Conservation (phyloP, 1,140 invertebrate species). For the Heliconius hewitsoni region DNA sequence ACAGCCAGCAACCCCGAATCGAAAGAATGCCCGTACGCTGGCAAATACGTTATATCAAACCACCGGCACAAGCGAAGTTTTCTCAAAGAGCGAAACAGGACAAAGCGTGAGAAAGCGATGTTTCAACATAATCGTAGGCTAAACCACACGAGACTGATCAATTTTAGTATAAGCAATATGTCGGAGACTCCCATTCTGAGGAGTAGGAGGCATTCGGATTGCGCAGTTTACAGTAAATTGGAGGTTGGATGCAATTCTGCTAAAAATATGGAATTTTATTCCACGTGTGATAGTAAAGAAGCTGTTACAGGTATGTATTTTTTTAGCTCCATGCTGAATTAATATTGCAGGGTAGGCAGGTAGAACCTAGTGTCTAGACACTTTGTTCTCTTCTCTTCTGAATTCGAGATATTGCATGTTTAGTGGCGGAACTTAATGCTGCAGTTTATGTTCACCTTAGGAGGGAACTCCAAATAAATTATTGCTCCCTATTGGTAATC, state of each 20-base stretch:
- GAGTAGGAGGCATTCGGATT: constrained; percentile 58
- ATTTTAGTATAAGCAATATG: constrained; percentile 76
- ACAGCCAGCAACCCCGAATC: constrained; percentile 87
- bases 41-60: constrained; percentile 86
- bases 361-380: no score
- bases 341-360: no score
- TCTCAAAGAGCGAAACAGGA: constrained; percentile 47
- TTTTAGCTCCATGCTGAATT: constrained; percentile 40
- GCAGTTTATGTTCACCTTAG: not conserved
- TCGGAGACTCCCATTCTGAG: constrained; percentile 63
- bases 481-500: no score
- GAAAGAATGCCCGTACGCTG: constrained; percentile 87
- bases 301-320: constrained; percentile 68
- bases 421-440: not conserved
- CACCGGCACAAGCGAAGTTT: constrained; percentile 71
- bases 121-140: constrained; percentile 66
- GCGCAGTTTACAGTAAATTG: constrained; percentile 83
- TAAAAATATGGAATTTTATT: constrained; percentile 89
- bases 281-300: constrained; percentile 86
- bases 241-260: constrained; percentile 86
- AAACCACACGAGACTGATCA: constrained; percentile 73
- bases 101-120: constrained; percentile 56
- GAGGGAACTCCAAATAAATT: no score
- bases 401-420: not conserved
- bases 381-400: no score